phyloP scores from a whole-genome alignment of 2,888 invertebrate species.

The Meteorus colon region DNA sequence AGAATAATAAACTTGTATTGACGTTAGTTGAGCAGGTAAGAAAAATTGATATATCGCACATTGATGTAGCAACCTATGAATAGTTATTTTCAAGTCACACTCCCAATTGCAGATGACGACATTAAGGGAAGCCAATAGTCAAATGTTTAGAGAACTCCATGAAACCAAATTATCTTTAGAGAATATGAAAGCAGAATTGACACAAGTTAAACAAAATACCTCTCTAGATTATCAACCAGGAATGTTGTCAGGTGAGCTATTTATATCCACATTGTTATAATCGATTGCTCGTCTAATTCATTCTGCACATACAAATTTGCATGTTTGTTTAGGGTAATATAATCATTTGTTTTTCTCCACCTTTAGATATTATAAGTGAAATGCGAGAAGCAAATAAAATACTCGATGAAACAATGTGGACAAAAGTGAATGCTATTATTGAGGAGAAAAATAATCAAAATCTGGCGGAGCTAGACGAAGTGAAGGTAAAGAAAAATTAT shows the following conservation, averaged over 20 bases:
- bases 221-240: conserved; percentile 70
- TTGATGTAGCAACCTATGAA: too few relatives aligned
- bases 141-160: conserved; percentile 83
- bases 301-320: neutral
- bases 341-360: conserved; percentile 6
- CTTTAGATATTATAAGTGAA: conserved; percentile 69
- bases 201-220: conserved; percentile 61
- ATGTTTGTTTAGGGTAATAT: neutral
- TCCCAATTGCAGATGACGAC: conserved; percentile 67
- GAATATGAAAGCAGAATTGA: conserved; percentile 64
- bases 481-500: conserved; percentile 58
- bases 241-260: conserved; percentile 67
- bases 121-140: conserved; percentile 83
- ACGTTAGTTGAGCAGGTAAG: conserved; percentile 84
- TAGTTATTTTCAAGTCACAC: neutral
- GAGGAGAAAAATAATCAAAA: conserved; percentile 62
- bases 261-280: conserved; percentile 31
- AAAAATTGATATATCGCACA: conserved; percentile 45
- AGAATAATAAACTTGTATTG: conserved; percentile 77
- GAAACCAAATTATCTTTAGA: conserved; percentile 81
- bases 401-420: conserved; percentile 68
- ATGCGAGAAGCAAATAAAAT: conserved; percentile 69
- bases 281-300: neutral
- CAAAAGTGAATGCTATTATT: conserved; percentile 65
- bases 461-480: conserved; percentile 60